These are phyloP conservation scores for Chaetodon trifasciatus DNA, from an alignment of 2,797 vertebrate species.

Conservation along the genomic window DNA sequence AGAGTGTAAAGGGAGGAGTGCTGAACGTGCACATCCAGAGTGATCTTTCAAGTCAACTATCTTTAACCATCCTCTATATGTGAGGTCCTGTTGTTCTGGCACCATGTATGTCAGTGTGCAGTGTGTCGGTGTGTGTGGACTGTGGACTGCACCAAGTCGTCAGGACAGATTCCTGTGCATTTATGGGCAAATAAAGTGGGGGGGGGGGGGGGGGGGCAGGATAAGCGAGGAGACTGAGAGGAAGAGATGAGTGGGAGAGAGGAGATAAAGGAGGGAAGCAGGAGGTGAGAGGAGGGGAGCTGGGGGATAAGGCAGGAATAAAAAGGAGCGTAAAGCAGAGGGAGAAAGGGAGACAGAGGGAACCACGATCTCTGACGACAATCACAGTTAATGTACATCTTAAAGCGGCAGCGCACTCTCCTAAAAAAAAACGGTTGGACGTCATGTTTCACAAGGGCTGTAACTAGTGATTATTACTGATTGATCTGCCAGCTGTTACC, in stretches of 20 bases:
- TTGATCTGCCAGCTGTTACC: neutral
- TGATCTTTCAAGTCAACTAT: conserved; percentile 28
- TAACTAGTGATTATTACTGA: neutral
- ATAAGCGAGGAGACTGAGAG: neutral
- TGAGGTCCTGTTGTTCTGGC: conserved; percentile 33
- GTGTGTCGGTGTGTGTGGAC: neutral
- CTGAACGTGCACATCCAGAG: conserved; percentile 53
- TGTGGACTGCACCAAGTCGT: conserved; percentile 13
- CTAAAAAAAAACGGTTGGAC: no score
- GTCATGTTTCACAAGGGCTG: neutral
- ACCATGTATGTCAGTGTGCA: conserved; percentile 7
- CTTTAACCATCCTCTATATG: conserved; percentile 18
- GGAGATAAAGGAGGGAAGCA: conserved; percentile 19
- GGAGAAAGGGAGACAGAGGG: neutral
- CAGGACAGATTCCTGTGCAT: conserved; percentile 24
- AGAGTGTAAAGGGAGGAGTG: conserved; percentile 47
- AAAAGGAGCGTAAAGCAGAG: conserved; percentile 7
- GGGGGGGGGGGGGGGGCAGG: neutral
- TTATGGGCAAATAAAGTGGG: conserved; percentile 43
- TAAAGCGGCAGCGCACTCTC: conserved; percentile 4
- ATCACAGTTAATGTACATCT: neutral
- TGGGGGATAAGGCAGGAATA: conserved; percentile 14
- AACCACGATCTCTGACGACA: conserved; percentile 7
- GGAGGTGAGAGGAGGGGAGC: neutral
- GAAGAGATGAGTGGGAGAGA: neutral